Evolutionary conservation across 2,113 vertebrate species (phyloP), one percentile per base, ranked within the genome.

Genomic region (Oreamnos americanus): DNA sequence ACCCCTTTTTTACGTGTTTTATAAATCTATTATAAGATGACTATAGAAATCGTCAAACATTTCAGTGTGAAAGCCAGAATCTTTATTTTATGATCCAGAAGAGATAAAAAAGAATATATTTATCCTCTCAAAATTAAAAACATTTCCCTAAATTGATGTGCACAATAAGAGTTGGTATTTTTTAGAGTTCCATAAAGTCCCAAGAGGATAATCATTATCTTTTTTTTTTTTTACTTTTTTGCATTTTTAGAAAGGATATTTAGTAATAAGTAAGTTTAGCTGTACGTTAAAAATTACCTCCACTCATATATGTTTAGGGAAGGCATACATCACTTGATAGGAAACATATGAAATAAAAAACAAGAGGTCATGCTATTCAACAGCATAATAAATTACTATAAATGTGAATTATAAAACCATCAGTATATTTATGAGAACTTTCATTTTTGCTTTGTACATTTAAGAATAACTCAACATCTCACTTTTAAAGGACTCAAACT

Each of bases 401-500:
- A 98, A 98, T 98, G 78, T 98, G 98, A 98, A 98, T 85, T 95
- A 55, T 94, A 97, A 91, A 97, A 43, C 84, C 90, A 9, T 86
- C 33, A 93, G 94, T 58, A 97, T 97, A 96, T 98, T 71, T 85
- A 97, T 93, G n/a, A 97, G 19, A 84, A 71, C 4, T 71, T 93
- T 64, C 84, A 94, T 97, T 98, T 96, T 91, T 90, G 39, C 6
- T 95, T 97, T 91, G 94, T 76, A 95, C 9, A 94, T 98, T 97
- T 95, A 43, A 97, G 60, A 90, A 2, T 97, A 98, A 96, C 23
- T 16, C 16, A 49, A 6, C n/a, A 98, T 85, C 45, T 90, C 9
- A 71, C 60, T 86, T 98, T 87, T 43, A 84, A 94, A 60, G 98
- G 86, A 96, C 10, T 89, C 62, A 51, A 94, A 78, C 90, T 96